Conservation (phyloP, 2,888 invertebrate species). For the Entomobrya multifasciata region DNA sequence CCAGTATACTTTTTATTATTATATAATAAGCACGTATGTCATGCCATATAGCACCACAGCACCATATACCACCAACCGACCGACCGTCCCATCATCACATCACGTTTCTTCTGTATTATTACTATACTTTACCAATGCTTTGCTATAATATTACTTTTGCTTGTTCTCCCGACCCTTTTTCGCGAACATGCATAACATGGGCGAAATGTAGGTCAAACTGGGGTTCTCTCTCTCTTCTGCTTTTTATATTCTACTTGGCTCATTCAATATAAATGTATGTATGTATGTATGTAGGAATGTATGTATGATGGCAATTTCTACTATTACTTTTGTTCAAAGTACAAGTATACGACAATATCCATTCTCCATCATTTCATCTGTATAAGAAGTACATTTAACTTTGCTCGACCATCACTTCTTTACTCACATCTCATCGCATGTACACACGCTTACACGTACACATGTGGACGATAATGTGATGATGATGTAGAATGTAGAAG, state of each 20-base stretch:
- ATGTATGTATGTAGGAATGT: neutral
- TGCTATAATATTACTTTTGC: neutral
- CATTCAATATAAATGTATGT: constrained; percentile 58
- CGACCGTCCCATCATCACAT: neutral
- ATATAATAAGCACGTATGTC: no score
- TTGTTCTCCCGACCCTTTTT: constrained; percentile 63
- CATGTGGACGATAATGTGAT: neutral
- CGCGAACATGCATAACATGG: constrained; percentile 37
- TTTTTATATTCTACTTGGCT: constrained; percentile 7
- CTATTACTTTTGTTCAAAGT: neutral
- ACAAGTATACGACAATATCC: constrained; percentile 28
- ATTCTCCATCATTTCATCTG: neutral
- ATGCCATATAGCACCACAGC: neutral
- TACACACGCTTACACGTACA: constrained; percentile 38
- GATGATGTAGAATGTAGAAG: no score
- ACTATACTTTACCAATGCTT: neutral
- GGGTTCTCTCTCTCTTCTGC: constrained; percentile 57
- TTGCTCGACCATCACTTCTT: constrained; percentile 36
- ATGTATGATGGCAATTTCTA: neutral
- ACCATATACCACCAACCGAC: constrained; percentile 22
- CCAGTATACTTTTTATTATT: no score
- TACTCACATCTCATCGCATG: constrained; percentile 29
- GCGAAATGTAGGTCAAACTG: constrained; percentile 72
- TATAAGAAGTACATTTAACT: no score
- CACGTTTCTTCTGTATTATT: neutral